These are phyloP conservation scores for Nasonia vitripennis DNA, from an alignment of 1,140 invertebrate species.

Conservation along the genomic window DNA sequence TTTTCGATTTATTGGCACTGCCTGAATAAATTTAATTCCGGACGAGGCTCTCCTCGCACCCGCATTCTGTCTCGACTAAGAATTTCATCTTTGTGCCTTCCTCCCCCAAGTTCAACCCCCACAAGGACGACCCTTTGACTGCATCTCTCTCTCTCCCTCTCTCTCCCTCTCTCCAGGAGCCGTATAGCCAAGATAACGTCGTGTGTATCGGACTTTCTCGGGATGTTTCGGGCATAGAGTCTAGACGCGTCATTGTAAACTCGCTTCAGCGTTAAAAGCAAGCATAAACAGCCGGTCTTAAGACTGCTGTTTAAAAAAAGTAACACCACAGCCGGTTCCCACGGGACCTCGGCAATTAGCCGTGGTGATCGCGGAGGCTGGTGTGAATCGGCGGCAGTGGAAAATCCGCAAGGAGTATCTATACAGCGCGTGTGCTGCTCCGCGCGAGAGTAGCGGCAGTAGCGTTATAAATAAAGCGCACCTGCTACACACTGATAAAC, in stretches of 20 bases:
- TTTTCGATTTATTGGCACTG: slow-evolving; percentile 70
- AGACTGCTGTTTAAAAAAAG: not conserved
- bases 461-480: slow-evolving; percentile 66
- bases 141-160: not conserved
- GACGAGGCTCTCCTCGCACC: slow-evolving; percentile 57
- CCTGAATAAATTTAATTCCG: slow-evolving; percentile 72
- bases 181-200: not conserved
- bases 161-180: not conserved
- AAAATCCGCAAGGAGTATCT: not conserved
- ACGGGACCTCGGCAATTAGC: not conserved
- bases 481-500: slow-evolving; percentile 66
- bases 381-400: not conserved
- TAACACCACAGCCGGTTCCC: not conserved
- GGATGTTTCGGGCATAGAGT: not conserved
- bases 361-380: no score
- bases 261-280: not conserved
- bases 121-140: slow-evolving; percentile 52
- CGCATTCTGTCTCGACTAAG: slow-evolving; percentile 63
- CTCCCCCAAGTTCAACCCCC: not conserved
- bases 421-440: not conserved
- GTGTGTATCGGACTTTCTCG: not conserved
- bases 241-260: not conserved
- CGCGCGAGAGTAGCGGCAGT: not conserved
- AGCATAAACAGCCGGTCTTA: not conserved
- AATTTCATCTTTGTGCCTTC: slow-evolving; percentile 65